Base-by-base conservation (phyloP, 2,888 invertebrate species). In the Lasioglossum marginatum region DNA sequence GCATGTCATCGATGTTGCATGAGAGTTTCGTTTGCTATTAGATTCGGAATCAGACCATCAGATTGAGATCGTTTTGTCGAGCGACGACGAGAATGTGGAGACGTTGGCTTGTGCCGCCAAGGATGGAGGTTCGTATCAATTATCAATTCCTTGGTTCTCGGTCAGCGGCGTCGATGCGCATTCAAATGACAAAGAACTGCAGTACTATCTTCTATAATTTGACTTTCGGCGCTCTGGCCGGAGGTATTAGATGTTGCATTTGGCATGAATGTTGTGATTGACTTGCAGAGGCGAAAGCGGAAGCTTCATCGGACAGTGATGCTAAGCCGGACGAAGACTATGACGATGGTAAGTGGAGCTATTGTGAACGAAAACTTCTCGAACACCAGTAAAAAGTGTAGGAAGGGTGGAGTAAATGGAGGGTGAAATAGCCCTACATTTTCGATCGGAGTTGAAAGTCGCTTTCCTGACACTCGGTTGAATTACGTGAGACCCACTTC, bases 1-100 rank as follows among this genome's bases (percentile, higher is more conserved):
- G 27, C 63, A 31, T 83, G 31, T n/a, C 14, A 68, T 84, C 83
- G 81, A 77, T 87, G 86, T 87, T 77, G 88, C 93, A 94, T 93
- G 93, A 92, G 89, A 90, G 92, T 91, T 92, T 88, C 88, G 77
- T 91, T 88, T 91, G 80, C 57, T 72, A 77, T 87, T 73, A 97
- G 97, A 97, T 96, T 96, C 96, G 95, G 94, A 94, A 57, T 92
- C 92, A 68, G 93, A 96, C 92, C 88, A 92, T 57, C 90, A 90
- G 45, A 80, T 43, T 52, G 92, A 93, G 40, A 85, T 87, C 94
- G 93, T 95, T 78, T 96, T 96, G 84, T 93, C 94, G 14, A 95
- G 94, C 86, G 95, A 95, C 71, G 95, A 95, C 66, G 95, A 95
- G 68, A 94, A 95, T 87, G 89, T 91, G 73, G 95, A 95, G 85